Evolutionary conservation across 2,888 invertebrate genomes (phyloP).

Genomic region (Drosophila affinis): DNA sequence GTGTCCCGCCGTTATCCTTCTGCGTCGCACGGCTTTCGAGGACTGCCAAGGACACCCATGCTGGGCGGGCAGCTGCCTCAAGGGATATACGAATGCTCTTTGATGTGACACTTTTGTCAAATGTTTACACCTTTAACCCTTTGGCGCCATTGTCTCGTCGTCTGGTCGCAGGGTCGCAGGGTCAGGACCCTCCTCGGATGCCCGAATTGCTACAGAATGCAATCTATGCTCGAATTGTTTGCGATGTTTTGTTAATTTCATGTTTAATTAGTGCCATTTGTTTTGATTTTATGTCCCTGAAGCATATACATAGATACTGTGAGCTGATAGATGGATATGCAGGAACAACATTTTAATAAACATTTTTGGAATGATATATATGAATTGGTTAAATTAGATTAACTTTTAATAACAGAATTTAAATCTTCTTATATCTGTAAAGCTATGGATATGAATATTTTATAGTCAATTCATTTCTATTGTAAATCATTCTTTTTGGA

Average conservation of each 20-base stretch:
- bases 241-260: conserved; percentile 59
- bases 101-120: conserved; percentile 79
- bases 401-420: no score
- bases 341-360: no score
- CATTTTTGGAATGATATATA: no score
- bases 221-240: conserved; percentile 57
- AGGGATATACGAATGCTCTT: conserved; percentile 39
- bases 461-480: no score
- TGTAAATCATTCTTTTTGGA: no score
- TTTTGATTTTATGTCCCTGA: conserved; percentile 52
- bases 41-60: conserved; percentile 8
- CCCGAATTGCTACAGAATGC: conserved; percentile 16
- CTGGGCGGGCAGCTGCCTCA: conserved; percentile 55
- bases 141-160: conserved; percentile 57
- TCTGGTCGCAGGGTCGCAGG: conserved; percentile 35
- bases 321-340: no score
- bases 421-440: no score
- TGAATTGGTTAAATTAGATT: no score
- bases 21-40: conserved; percentile 1
- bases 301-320: not conserved
- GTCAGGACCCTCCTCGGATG: conserved; percentile 27
- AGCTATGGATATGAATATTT: no score
- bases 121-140: conserved; percentile 80
- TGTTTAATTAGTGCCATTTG: conserved; percentile 74
- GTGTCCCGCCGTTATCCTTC: conserved; percentile 28